Evolutionary conservation across 2,797 vertebrate species (phyloP).

Genomic region (Podarcis lilfordi): DNA sequence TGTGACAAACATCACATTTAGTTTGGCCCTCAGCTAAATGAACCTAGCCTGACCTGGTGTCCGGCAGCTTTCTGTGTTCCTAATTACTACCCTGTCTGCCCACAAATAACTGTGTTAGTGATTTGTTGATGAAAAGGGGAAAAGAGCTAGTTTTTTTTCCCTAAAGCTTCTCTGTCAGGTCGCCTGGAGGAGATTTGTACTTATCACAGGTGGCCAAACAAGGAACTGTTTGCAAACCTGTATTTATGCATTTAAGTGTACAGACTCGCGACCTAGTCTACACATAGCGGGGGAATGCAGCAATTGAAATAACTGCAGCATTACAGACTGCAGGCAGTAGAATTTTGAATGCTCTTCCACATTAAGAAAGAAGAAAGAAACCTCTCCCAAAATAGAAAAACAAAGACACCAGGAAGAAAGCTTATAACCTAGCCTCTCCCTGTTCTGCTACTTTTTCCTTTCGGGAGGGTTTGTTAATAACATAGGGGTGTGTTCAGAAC

Average conservation of each 20-base stretch:
- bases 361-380: no score
- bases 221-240: neutral
- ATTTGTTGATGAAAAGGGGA: neutral
- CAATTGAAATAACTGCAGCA: neutral
- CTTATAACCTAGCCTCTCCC: neutral
- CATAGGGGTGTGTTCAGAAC: no score
- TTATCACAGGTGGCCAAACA: neutral
- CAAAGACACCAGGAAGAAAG: neutral
- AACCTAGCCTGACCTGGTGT: no score
- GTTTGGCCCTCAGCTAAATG: no score
- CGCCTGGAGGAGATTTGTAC: neutral
- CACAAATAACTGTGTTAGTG: neutral
- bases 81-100: no score
- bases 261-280: neutral
- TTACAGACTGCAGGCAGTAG: neutral
- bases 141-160: no score
- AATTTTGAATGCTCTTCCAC: neutral
- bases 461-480: no score
- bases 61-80: no score
- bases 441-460: neutral
- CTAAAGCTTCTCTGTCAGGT: neutral
- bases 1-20: no score
- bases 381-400: neutral
- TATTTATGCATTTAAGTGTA: neutral
- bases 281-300: neutral